These are phyloP conservation scores for Amazona guildingii DNA, from an alignment of 2,113 vertebrate species.

Conservation along the genomic window DNA sequence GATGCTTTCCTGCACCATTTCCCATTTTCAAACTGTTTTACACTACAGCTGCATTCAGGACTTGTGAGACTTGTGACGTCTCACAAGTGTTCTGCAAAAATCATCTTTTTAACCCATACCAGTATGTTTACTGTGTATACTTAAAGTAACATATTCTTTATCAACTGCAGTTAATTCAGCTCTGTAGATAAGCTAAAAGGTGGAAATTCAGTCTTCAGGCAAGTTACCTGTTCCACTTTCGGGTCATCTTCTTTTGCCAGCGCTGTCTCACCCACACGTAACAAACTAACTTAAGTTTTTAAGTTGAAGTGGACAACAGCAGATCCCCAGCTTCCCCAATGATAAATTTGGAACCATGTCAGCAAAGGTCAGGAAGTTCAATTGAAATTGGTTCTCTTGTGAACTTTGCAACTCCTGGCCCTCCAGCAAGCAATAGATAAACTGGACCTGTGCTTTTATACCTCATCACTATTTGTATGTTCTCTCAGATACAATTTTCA, in stretches of 20 bases:
- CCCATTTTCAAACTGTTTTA: background rate
- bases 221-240: background rate
- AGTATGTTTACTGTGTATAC: background rate
- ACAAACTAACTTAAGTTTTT: constrained; percentile 7
- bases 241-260: background rate
- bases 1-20: background rate
- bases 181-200: background rate
- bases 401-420: background rate
- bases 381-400: background rate
- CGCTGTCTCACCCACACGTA: background rate
- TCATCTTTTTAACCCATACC: background rate
- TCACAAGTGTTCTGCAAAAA: background rate
- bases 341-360: constrained; percentile 13
- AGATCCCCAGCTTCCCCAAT: background rate
- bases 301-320: background rate
- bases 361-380: constrained; percentile 15
- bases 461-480: constrained; percentile 25
- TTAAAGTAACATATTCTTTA: background rate
- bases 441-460: constrained; percentile 34
- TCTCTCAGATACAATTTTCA: background rate
- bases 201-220: background rate
- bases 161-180: background rate
- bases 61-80: background rate
- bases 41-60: background rate
- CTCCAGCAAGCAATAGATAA: constrained; percentile 17